Evolutionary conservation across 92 coral and sea anemone genomes (phyloP).

Genomic region (Montipora capitata): DNA sequence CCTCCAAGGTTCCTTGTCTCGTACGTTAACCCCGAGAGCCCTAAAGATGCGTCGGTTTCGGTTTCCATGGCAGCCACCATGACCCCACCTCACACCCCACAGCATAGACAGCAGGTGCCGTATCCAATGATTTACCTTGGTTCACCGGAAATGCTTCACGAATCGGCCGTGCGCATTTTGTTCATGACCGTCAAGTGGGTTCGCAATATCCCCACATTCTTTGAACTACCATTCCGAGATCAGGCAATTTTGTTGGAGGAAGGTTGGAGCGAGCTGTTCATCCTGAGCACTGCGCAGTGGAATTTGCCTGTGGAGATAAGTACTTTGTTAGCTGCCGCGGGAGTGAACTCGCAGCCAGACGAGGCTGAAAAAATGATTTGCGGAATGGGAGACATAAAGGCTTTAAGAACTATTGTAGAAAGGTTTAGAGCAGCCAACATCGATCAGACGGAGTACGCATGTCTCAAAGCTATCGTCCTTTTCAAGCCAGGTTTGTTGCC

Average conservation of each 20-base stretch:
- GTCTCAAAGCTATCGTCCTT: conserved; percentile 95
- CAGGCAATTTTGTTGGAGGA: conserved; percentile 95
- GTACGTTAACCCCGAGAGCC: conserved; percentile 45
- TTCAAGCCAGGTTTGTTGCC: conserved; percentile 90
- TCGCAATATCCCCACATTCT: conserved; percentile 96
- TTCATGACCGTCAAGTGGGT: conserved; percentile 99
- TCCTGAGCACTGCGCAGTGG: conserved; percentile 96
- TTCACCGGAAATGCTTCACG: conserved; percentile 91
- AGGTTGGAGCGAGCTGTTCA: conserved; percentile 96
- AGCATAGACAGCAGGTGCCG: conserved; percentile 57
- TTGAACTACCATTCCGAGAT: conserved; percentile 96
- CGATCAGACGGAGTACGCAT: conserved; percentile 96
- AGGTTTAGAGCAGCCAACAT: conserved; percentile 89
- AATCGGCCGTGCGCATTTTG: conserved; percentile 93
- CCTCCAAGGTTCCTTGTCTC: conserved; percentile 57
- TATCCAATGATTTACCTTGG: conserved; percentile 79
- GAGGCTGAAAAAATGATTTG: conserved; percentile 70
- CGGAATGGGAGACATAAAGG: conserved; percentile 87
- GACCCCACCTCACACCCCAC: conserved; percentile 91
- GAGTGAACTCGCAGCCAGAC: conserved; percentile 70
- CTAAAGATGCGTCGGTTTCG: conserved; percentile 54
- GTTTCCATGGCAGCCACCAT: conserved; percentile 75
- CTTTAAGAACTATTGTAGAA: conserved; percentile 83
- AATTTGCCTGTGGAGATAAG: conserved; percentile 91
- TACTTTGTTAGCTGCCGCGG: conserved; percentile 88